A percentile compares a stretch with the other conserved stretches of the same genome.
Evolutionary conservation across 2,888 invertebrate genomes (phyloP).

Genomic region (Metallyticus violacea): DNA sequence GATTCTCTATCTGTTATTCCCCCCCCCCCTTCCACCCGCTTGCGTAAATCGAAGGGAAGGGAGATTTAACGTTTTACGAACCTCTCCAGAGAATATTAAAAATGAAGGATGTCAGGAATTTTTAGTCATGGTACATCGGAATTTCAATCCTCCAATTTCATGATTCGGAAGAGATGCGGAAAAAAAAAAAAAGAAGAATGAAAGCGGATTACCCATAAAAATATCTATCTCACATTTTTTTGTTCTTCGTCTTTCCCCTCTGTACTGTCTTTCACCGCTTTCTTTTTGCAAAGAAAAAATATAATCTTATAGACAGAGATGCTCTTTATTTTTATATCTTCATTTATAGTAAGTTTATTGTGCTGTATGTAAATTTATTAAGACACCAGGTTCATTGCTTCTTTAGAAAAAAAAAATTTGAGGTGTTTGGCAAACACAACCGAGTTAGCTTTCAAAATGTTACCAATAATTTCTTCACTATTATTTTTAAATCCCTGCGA

Average conservation of each 20-base stretch:
- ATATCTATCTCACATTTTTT: background rate
- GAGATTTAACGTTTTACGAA: background rate
- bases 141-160: background rate
- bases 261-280: background rate
- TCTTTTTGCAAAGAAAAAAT: background rate
- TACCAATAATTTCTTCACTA: too few species aligned
- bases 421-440: too few species aligned
- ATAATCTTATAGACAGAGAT: background rate
- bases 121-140: background rate
- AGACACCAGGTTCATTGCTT: too few species aligned
- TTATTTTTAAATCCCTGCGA: too few species aligned
- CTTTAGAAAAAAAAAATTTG: too few species aligned
- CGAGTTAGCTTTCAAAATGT: too few species aligned
- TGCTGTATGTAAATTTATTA: too few species aligned
- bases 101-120: background rate
- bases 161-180: background rate
- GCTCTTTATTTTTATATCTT: background rate
- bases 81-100: background rate
- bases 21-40: background rate
- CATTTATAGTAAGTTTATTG: background rate
- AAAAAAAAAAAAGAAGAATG: background rate
- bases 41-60: background rate
- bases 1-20: background rate
- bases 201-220: background rate
- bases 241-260: background rate